Evolutionary conservation across 2,113 vertebrate genomes (phyloP), one percentile per base, ranked within the genome.

Genomic region (Fulica atra): DNA sequence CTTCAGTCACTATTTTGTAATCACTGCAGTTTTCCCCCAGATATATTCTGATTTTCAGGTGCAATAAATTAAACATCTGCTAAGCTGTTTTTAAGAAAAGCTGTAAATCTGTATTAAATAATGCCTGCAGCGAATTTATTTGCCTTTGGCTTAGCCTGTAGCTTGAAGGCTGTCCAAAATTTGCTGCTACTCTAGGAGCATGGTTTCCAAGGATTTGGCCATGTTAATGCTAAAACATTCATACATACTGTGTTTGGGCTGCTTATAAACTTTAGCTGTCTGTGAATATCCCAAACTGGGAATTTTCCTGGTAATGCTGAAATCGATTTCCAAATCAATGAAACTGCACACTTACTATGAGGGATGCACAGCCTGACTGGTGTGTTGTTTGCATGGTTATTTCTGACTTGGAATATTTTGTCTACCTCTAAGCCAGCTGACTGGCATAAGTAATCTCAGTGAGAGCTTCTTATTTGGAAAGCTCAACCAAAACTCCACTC

Each of bases 131-230:
- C 95, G 91, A 86, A 93, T 93, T 81, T 96, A 54, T 88, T 95
- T 97, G 97, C 97, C 97, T n/a, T 93, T 57, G 96, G 98, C 98
- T 97, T 97, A 91, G 97, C 97, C 97, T 97, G 93, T 86, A 94
- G 97, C 97, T 96, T 93, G 28, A 96, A 97, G 89, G 72, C 72
- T 96, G 95, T 93, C 95, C 96, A 82, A 73, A 79, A 61, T 50
- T 19, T 76, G 24, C 51, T 89, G 64, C 79, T 83, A 24, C 48
- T 81, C 10, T 40, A 71, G 80, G 44, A 95, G 38, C 12, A 16
- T 19, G 42, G 33, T 92, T 83, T 93, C 42, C 42, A 38, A 59
- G 59, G 74, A 13, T 13, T 92, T 89, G 83, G 24, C 60, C 35
- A 40, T 44, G 23, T 87, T 82, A 42, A 53, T 50, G 56, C 38